phyloP scores from a whole-genome alignment of 2,888 invertebrate genomes.

The Calameuta filiformis region DNA sequence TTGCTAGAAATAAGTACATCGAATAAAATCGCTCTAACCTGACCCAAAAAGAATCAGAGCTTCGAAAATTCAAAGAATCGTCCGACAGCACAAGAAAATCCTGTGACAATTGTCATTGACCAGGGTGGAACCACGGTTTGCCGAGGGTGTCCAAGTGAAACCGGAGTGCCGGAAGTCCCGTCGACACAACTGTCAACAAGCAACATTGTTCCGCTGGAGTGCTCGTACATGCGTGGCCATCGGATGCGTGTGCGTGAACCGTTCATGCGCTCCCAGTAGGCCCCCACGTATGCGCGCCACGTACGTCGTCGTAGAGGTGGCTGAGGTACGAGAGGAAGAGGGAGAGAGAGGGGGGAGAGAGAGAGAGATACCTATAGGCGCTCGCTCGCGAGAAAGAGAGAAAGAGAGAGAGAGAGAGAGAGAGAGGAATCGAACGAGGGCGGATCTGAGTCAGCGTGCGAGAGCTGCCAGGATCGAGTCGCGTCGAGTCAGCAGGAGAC shows the following conservation, averaged over 20 bases:
- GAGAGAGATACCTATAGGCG: background rate
- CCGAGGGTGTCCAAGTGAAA: slow-evolving; percentile 30
- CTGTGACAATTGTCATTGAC: too few species aligned
- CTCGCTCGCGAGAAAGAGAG: background rate
- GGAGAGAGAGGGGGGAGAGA: slow-evolving; percentile 4
- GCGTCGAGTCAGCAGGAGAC: slow-evolving; percentile 58
- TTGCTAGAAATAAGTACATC: too few species aligned
- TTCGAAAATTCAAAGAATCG: too few species aligned
- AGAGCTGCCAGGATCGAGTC: slow-evolving; percentile 44
- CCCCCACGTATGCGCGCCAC: slow-evolving; percentile 13
- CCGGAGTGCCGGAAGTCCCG: slow-evolving; percentile 47
- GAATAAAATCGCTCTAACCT: too few species aligned
- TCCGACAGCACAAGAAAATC: too few species aligned
- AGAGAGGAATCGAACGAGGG: slow-evolving; percentile 40
- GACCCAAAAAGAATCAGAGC: too few species aligned
- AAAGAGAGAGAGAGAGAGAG: slow-evolving; percentile 13
- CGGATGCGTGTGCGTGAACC: background rate
- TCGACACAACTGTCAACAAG: slow-evolving; percentile 40
- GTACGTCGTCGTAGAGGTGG: slow-evolving; percentile 9
- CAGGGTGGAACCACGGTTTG: background rate
- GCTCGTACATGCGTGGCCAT: background rate
- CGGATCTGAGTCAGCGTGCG: slow-evolving; percentile 63
- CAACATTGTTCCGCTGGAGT: slow-evolving; percentile 22
- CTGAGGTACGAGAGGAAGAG: slow-evolving; percentile 7
- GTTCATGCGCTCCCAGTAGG: slow-evolving; percentile 2